Evolutionary conservation across 2,888 invertebrate genomes (phyloP), one percentile per base, ranked within the genome.

Genomic region (Drosophila birchii): DNA sequence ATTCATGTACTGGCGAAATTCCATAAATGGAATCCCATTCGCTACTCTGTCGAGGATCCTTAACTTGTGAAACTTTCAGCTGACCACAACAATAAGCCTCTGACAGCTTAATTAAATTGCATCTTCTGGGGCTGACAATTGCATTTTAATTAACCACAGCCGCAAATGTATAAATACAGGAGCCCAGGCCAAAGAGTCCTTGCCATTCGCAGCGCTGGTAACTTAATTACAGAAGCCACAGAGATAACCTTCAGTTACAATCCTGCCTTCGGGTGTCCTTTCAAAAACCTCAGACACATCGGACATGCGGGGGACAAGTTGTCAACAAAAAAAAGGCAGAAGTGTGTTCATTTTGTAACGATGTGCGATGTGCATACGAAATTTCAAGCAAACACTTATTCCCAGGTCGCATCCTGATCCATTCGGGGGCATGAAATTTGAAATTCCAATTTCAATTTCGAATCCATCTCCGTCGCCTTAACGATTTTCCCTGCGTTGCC

Each of bases 71-170:
- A 51, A 70, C 56, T 45, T 53, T 18, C 23, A 32, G 34, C 47
- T 56, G 71, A 62, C 63, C 72, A 18, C 47, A 72, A 53, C 57
- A 62, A 71, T 20, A 36, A 60, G 43, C 61, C 43, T 18, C 47
- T 49, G 73, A 72, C 73, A 73, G 59, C 43, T 64, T 72, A 73
- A 73, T 73, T 72, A 73, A 64, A 73, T 64, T 59, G 20, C 47
- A 32, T 49, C 64, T 72, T 49, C 55, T 72, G 73, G n/a, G 32
- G 38, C 64, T 72, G 73, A 73, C 72, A 72, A 57, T 59, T 72
- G 72, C 63, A 72, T 73, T 73, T 64, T 64, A 64, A 73, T 64
- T 64, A 64, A 72, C 58, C 58, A 51, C 64, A 59, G 55, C 61
- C 47, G 38, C 55, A 58, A 49, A 41, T 20, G 44, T 43, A 44